phyloP scores from a whole-genome alignment of 2,797 vertebrate species.

The Balearica regulorum region DNA sequence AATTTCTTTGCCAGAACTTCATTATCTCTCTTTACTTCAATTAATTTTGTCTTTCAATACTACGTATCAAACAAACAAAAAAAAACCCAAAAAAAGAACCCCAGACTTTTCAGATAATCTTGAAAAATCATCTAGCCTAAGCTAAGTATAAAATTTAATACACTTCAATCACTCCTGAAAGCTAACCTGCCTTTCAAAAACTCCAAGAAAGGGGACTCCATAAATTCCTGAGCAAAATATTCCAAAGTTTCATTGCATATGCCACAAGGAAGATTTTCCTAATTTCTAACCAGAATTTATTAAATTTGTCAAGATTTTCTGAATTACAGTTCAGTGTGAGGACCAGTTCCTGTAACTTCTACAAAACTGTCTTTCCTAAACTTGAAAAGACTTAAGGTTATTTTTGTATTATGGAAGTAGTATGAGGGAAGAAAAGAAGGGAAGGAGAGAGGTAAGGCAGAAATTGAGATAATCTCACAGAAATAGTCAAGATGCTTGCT shows the following conservation, averaged over 20 bases:
- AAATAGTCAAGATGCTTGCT: neutral
- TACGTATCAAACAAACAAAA: neutral
- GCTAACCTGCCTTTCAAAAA: neutral
- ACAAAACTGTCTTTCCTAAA: neutral
- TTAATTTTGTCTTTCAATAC: neutral
- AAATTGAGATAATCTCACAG: neutral
- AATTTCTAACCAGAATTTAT: neutral
- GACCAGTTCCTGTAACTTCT: neutral
- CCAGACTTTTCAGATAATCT: neutral
- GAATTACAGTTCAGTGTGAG: neutral
- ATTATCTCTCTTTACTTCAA: neutral
- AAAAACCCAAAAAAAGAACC: neutral
- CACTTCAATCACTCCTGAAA: neutral
- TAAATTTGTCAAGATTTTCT: neutral
- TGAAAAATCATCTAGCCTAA: neutral
- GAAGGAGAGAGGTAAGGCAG: neutral
- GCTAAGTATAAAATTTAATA: neutral
- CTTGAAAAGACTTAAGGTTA: neutral
- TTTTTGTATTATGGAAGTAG: neutral
- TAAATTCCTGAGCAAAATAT: neutral
- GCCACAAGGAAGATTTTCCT: fast-evolving
- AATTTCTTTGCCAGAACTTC: neutral
- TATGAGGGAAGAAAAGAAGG: neutral
- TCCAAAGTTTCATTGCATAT: neutral
- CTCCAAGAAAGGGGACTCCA: neutral